Conservation (phyloP, 2,888 invertebrate genomes). For the Drosophila testacea region DNA sequence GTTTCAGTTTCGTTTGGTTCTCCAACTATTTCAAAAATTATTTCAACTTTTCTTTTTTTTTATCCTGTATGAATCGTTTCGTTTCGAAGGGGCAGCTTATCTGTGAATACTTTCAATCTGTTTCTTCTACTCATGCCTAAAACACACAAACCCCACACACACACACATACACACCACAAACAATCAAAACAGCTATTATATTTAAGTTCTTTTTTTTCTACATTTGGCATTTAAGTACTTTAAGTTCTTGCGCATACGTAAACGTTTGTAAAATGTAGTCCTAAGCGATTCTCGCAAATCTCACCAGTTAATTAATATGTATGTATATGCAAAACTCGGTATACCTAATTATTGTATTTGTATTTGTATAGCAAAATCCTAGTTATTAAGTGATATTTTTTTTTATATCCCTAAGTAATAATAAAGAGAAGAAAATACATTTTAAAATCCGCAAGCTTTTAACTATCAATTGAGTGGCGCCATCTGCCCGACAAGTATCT, state of each 20-base stretch:
- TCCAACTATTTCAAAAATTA: conserved; percentile 5
- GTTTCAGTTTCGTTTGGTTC: conserved; percentile 33
- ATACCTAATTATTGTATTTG: conserved; percentile 28
- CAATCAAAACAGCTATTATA: conserved; percentile 5
- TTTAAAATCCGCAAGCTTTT: not conserved
- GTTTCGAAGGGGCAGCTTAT: conserved; percentile 63
- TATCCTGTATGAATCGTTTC: not conserved
- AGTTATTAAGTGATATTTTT: conserved; percentile 43
- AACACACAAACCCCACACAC: not conserved
- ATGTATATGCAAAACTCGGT: conserved; percentile 9
- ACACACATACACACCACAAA: conserved; percentile 6
- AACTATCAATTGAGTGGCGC: conserved; percentile 18
- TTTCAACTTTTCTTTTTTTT: conserved; percentile 14
- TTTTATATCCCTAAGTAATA: conserved; percentile 45
- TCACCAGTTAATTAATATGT: conserved; percentile 67
- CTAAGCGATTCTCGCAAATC: conserved; percentile 53
- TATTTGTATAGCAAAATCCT: conserved; percentile 41
- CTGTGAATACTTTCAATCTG: conserved; percentile 66
- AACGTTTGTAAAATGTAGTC: conserved; percentile 58
- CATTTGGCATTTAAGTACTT: conserved; percentile 49
- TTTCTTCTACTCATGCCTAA: conserved; percentile 25
- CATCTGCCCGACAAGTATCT: conserved; percentile 9
- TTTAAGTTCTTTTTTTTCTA: conserved; percentile 23
- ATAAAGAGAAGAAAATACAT: conserved; percentile 1
- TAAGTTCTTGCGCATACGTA: conserved; percentile 44